Percentiles rank a stretch among this genome's conserved stretches.
Evolutionary conservation across 1,140 invertebrate species (phyloP).

Genomic region (Acromyrmex heyeri): DNA sequence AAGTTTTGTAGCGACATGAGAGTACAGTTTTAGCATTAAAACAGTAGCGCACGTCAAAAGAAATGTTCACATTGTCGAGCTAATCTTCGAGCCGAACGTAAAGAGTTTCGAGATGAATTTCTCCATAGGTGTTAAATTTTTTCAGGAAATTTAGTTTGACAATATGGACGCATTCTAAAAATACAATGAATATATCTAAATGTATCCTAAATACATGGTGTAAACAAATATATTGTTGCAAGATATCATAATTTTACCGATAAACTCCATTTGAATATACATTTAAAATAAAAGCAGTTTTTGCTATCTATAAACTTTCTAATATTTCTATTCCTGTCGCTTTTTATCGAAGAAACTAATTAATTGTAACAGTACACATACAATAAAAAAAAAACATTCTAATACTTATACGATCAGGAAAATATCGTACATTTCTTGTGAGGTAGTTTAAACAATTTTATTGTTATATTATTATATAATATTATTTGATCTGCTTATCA

Average conservation of each 20-base stretch:
- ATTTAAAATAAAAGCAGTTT: constrained; percentile 48
- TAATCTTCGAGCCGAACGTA: no score
- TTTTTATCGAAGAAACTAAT: background rate
- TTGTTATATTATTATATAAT: background rate
- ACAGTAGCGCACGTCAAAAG: background rate
- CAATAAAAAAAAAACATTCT: constrained; percentile 4
- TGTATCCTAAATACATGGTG: background rate
- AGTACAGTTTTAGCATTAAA: background rate
- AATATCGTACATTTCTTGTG: background rate
- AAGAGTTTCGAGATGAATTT: no score
- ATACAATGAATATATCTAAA: background rate
- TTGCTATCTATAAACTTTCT: background rate
- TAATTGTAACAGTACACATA: background rate
- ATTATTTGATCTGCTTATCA: constrained; percentile 12
- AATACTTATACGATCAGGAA: background rate
- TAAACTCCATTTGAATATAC: constrained; percentile 33
- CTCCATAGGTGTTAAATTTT: no score
- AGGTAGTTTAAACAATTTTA: background rate
- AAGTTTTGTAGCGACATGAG: background rate
- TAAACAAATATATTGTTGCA: constrained; percentile 3
- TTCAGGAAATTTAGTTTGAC: no score
- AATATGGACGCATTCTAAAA: background rate
- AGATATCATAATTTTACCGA: background rate
- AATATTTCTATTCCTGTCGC: background rate
- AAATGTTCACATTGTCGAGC: background rate